Conservation (phyloP, 2,113 vertebrate genomes). For the Thalassarche chlororhynchos region DNA sequence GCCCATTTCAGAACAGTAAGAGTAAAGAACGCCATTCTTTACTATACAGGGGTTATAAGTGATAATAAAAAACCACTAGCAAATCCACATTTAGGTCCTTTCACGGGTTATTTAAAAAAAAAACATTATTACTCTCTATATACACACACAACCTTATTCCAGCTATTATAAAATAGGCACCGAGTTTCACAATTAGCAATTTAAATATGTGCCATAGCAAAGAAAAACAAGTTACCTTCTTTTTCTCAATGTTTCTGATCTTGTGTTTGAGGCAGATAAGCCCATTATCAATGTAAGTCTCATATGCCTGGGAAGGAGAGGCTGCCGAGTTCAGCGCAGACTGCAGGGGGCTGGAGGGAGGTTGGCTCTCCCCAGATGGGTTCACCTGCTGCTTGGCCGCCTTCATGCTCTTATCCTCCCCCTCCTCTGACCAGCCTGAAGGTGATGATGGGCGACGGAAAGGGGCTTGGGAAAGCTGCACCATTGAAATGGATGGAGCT, state of each 20-base stretch:
- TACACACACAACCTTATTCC: neutral
- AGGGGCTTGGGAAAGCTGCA: slow-evolving; percentile 84
- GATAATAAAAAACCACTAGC: neutral
- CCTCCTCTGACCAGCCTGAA: slow-evolving; percentile 70
- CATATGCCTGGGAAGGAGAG: slow-evolving; percentile 86
- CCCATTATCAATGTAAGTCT: slow-evolving; percentile 92
- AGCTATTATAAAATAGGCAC: neutral
- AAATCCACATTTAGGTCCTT: neutral
- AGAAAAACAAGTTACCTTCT: slow-evolving; percentile 82
- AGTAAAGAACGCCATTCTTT: neutral
- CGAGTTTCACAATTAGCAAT: neutral
- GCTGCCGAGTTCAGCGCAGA: slow-evolving; percentile 74
- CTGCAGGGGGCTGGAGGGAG: slow-evolving; percentile 70
- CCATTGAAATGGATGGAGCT: slow-evolving; percentile 81
- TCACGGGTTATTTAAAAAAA: neutral
- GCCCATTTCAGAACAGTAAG: neutral
- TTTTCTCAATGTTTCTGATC: slow-evolving; percentile 97
- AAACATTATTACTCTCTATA: neutral
- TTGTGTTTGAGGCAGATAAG: slow-evolving; percentile 97
- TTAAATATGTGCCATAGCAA: neutral
- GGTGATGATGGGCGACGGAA: slow-evolving; percentile 64
- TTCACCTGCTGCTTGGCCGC: slow-evolving; percentile 68
- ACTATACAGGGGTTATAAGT: neutral
- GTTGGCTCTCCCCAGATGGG: slow-evolving; percentile 64
- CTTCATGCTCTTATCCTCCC: slow-evolving; percentile 71